Evolutionary conservation across 2,888 invertebrate species (phyloP), one percentile per base, ranked within the genome.

Genomic region (Phymatocera aterrima): DNA sequence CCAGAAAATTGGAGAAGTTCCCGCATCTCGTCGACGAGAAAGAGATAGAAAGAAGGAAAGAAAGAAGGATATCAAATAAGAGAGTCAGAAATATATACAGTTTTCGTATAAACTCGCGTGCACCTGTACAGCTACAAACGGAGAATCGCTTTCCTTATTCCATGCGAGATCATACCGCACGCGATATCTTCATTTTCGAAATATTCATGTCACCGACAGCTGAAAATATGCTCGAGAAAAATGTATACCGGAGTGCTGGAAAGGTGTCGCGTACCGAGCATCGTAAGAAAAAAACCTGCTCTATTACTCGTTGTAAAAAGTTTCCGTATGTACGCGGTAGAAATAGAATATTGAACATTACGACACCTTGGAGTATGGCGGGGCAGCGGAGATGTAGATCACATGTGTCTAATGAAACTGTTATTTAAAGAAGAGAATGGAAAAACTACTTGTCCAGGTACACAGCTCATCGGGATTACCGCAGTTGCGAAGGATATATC

Each of bases 1-100:
- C 68, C 80, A 82, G 85, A 85, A 85, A 85, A 85, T 85, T 85
- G 85, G 83, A 84, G 83, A 84, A 85, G 80, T 85, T 85, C 78
- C 80, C 74, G 78, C 78, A 70, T 80, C 79, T 79, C 81, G 37
- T 60, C 40, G 15, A 24, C 31, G 3, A 72, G 54, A 37, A 12
- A 34, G n/a, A n/a, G 70, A 28, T 10, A 24, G 48, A n/a, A 28
- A 12, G 64, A 21, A 18, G 3, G 40, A 37, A 34, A 64, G 37
- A 64, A 18, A 37, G 37, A 21, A 21, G 43, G 46, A 43, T 24
- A 46, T 4, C 18, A 21, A 46, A 15, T 4, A 28, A 34, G 12
- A 72, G 51, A 68, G n/a, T 8, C 24, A 65, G 21, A 21, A 43
- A 65, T 37, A 65, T 21, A 46, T 46, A 68, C 24, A 68, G 68